Base-by-base conservation (phyloP, 1,140 invertebrate species). In the Hydropsyche tenuis region DNA sequence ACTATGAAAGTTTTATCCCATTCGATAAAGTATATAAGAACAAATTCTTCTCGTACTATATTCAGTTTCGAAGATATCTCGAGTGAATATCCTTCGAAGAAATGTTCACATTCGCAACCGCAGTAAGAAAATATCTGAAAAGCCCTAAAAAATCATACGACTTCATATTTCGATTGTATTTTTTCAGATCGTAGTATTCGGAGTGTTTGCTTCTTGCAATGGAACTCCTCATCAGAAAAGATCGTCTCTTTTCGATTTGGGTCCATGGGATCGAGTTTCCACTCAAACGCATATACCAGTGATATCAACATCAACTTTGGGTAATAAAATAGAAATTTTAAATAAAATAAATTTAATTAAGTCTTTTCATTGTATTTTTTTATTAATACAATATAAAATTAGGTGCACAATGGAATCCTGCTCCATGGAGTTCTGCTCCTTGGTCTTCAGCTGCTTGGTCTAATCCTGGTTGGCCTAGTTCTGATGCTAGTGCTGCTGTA, bases 401-500 rank as follows among this genome's bases (percentile, higher is more conserved):
- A 37, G 30, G 30, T 9, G 9, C 3, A 3, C 30, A 3, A 9
- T 37, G 30, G 30, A 37, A 37, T 37, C 3, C 30, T 4, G 53
- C 48, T 37, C 60, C 65, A 9, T 72, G 63, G 71, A 56, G 48
- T 20, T 27, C 22, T 23, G 69, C 27, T 22, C 30, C 53, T 14
- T 70, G 69, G 56, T 37, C 30, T 20, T 27, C 22, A 1, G 53
- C 23, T 22, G 14, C 37, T 1, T 70, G 69, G 56, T n/a, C 42
- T 22, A 23, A 7, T 18, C 3, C 30, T 45, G 27, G 27, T 20
- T 71, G 75, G 72, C 5, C 43, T 18, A 37, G 46, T 5, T 16
- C 72, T 11, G 73, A 75, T 23, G 73, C 73, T 1, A 60, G 53
- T 14, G 73, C 71, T 18, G 71, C 73, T 18, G 73, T 75, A 6